These are phyloP conservation scores for Calypte anna DNA, from an alignment of 2,113 vertebrate genomes.

Conservation along the genomic window DNA sequence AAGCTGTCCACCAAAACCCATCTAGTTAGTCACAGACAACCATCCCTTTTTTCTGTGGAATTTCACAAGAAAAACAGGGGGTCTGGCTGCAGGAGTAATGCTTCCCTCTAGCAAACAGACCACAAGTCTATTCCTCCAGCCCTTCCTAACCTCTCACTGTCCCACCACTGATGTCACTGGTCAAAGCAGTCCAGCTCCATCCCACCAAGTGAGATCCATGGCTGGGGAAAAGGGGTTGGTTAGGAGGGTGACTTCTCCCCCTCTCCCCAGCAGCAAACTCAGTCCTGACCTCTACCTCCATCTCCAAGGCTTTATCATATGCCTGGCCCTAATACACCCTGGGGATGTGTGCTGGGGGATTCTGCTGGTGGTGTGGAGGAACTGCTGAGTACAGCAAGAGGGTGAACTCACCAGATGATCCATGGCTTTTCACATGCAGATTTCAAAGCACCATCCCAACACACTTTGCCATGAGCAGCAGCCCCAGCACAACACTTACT, in stretches of 20 bases:
- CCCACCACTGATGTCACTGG: accelerated
- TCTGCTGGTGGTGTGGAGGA: accelerated
- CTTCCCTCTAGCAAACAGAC: not conserved
- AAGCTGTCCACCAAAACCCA: not conserved
- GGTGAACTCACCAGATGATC: not conserved
- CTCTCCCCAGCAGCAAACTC: not conserved
- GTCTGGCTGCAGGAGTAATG: not conserved
- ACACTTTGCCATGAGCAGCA: accelerated
- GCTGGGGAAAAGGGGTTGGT: not conserved
- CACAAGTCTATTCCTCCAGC: not conserved
- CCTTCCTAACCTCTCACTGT: not conserved
- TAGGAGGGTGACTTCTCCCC: not conserved
- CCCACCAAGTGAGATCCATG: accelerated
- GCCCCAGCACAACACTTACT: not conserved
- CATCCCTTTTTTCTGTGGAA: not conserved
- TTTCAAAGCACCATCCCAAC: not conserved
- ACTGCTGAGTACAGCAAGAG: not conserved
- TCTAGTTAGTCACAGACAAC: not conserved
- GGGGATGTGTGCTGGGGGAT: not conserved
- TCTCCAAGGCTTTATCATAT: not conserved
- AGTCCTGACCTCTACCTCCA: not conserved
- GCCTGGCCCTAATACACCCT: not conserved
- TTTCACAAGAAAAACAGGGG: not conserved
- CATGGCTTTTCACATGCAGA: accelerated
- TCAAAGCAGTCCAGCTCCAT: not conserved